A percentile compares a stretch with the other conserved stretches of the same genome.
Evolutionary conservation across 1,140 invertebrate genomes (phyloP).

Genomic region (Heliconius melpomene): DNA sequence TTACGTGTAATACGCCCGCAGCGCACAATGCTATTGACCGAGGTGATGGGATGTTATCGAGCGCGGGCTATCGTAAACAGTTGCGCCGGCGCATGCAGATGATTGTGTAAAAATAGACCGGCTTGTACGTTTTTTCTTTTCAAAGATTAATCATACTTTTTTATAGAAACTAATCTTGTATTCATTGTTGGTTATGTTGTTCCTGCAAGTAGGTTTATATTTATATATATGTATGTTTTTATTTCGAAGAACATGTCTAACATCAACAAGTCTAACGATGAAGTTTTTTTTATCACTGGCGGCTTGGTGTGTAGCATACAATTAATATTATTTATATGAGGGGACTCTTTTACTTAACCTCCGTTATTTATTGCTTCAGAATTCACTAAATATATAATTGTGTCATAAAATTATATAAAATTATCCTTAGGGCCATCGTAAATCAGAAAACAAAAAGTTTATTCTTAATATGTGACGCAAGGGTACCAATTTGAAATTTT

Average conservation of each 20-base stretch:
- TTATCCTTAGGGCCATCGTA: neutral
- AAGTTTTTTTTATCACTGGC: neutral
- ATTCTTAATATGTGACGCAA: neutral
- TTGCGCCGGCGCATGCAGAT: constrained; percentile 43
- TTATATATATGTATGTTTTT: neutral
- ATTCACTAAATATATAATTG: neutral
- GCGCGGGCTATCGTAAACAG: constrained; percentile 39
- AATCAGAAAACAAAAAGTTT: neutral
- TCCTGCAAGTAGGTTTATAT: neutral
- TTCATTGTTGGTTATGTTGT: constrained; percentile 23
- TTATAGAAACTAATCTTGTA: constrained; percentile 34
- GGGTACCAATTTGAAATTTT: neutral
- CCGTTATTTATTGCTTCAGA: neutral
- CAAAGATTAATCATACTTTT: constrained; percentile 37
- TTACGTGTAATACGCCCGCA: constrained; percentile 23
- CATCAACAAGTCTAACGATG: constrained; percentile 8
- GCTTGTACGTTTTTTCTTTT: constrained; percentile 18
- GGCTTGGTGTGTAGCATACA: neutral
- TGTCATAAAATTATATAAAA: neutral
- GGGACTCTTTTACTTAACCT: neutral
- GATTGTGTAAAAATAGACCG: constrained; percentile 42
- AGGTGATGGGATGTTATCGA: constrained; percentile 40
- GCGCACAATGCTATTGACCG: constrained; percentile 43
- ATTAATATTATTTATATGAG: neutral
- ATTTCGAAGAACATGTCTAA: constrained; percentile 12